Evolutionary conservation across 2,888 invertebrate genomes (phyloP).

Genomic region (Idaea biselata): DNA sequence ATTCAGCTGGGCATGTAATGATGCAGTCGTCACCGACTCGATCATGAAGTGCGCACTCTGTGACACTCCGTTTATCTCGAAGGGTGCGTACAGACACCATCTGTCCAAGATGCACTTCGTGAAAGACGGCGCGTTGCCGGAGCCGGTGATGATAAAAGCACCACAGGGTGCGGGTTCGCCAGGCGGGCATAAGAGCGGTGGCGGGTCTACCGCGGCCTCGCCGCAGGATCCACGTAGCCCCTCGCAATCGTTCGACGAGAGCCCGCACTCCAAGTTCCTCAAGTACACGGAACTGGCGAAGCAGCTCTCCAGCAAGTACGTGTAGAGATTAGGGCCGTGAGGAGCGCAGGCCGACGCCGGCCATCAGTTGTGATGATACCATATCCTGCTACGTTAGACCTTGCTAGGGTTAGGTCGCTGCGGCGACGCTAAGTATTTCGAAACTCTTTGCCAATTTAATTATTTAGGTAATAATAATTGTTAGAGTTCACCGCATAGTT

Average conservation of each 20-base stretch:
- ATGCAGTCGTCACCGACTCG: constrained; percentile 93
- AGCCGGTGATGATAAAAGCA: constrained; percentile 84
- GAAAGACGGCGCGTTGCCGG: constrained; percentile 92
- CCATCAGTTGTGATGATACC: constrained; percentile 86
- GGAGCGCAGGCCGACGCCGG: constrained; percentile 47
- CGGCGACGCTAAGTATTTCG: constrained; percentile 78
- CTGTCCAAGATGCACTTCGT: constrained; percentile 97
- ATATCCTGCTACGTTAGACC: constrained; percentile 86
- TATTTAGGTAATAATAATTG: constrained; percentile 78
- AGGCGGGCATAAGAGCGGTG: constrained; percentile 63
- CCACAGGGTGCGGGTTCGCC: constrained; percentile 71
- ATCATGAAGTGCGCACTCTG: constrained; percentile 97
- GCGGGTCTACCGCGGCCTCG: constrained; percentile 66
- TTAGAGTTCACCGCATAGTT: constrained; percentile 77
- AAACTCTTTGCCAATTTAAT: constrained; percentile 81
- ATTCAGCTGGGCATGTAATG: constrained; percentile 97
- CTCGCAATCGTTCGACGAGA: constrained; percentile 88
- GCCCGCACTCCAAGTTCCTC: constrained; percentile 97
- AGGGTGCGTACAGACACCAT: constrained; percentile 98
- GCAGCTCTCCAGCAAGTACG: constrained; percentile 98
- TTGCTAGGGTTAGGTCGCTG: constrained; percentile 74
- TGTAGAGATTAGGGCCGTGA: constrained; percentile 76
- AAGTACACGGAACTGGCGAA: constrained; percentile 99
- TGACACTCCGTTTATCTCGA: constrained; percentile 97
- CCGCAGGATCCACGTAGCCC: constrained; percentile 82